phyloP scores from a whole-genome alignment of 1,140 invertebrate genomes.

The Propsilocerus akamusi region DNA sequence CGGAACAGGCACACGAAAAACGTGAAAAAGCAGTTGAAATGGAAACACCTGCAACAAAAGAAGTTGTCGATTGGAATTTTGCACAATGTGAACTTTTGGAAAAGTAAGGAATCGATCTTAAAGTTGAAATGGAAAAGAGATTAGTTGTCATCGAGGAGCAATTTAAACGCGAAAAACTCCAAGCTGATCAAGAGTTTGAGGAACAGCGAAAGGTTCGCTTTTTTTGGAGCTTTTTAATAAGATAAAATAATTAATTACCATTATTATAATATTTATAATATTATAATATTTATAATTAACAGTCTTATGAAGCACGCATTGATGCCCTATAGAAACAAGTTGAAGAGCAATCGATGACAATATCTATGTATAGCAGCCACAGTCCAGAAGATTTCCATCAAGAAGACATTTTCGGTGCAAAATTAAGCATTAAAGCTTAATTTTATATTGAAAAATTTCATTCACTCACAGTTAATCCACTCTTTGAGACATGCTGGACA shows the following conservation, averaged over 20 bases:
- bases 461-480: conserved; percentile 83
- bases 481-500: conserved; percentile 88
- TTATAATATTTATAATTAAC: conserved; percentile 10
- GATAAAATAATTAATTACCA: too few relatives aligned
- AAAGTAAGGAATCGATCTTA: conserved; percentile 97
- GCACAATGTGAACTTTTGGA: conserved; percentile 93
- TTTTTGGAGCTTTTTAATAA: too few relatives aligned
- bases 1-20: conserved; percentile 55
- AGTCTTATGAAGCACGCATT: conserved; percentile 95
- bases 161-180: conserved; percentile 90
- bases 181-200: conserved; percentile 91
- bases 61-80: conserved; percentile 95
- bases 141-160: conserved; percentile 87
- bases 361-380: conserved; percentile 93
- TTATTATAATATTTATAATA: conserved; percentile 5
- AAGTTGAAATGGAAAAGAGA: conserved; percentile 94
- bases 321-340: conserved; percentile 95
- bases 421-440: too few relatives aligned
- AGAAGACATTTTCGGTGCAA: conserved; percentile 79
- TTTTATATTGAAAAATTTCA: too few relatives aligned
- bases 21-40: conserved; percentile 28
- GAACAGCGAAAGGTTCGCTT: conserved; percentile 77
- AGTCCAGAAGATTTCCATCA: conserved; percentile 85
- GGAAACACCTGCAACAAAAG: conserved; percentile 29
- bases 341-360: conserved; percentile 95